Evolutionary conservation across 2,113 vertebrate species (phyloP), one percentile per base, ranked within the genome.

Genomic region (Cheirogaleus medius): DNA sequence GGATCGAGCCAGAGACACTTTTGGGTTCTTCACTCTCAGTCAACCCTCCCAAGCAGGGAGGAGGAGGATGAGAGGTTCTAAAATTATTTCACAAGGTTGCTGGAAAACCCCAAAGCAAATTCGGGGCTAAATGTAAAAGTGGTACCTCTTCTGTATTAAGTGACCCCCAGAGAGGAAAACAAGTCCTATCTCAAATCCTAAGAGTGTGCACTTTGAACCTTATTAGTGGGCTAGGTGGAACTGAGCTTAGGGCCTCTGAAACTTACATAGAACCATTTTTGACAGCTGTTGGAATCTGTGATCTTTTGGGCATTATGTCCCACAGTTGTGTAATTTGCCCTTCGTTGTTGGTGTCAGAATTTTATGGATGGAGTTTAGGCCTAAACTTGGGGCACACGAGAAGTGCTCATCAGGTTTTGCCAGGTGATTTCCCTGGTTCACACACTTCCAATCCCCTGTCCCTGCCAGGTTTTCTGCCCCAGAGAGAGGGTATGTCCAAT

Each of bases 281-380:
- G n/a, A 9, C 81, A 8, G 21, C 4, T 0, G 21, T 34, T 17
- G 20, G 60, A 11, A 9, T 27, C 58, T 20, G 11, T 54, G 23
- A 13, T 25, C 42, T 25, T 18, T 71, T 37, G 47, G 42, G 58
- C 25, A 4, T 21, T n/a, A 6, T 29, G 23, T 34, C 58, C 77
- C 52, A 5, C 8, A 3, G 52, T 14, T 7, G 0, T 47, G 69
- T 13, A 3, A 21, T 71, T 37, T 64, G 54, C 74, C 25, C 39
- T 34, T 66, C 21, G 1, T 21, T 21, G 37, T 64, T 29, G 29
- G 52, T 60, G 64, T 69, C 68, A 27, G 0, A 64, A 9, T 27
- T 42, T 52, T 5, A 15, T 0, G 21, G 54, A 37, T 47, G 76
- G 25, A 52, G 54, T 20, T 60, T 18, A 52, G 76, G n/a, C 69